Conservation (phyloP, 2,113 vertebrate genomes). For the Oxyura jamaicensis region DNA sequence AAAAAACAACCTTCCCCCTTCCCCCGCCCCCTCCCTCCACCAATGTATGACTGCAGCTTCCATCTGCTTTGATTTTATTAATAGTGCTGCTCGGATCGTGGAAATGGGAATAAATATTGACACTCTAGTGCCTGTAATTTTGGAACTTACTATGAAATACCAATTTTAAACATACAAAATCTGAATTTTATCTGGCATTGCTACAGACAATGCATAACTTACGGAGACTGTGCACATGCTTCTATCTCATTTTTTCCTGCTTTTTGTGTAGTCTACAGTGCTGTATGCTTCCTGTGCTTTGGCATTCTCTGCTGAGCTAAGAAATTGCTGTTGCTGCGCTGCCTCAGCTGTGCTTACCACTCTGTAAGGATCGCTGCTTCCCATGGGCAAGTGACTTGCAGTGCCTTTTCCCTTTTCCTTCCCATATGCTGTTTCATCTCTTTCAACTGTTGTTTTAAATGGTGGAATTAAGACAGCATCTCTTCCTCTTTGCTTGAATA, state of each 20-base stretch:
- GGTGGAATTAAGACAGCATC: background rate
- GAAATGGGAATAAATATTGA: slow-evolving; percentile 17
- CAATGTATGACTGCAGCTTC: background rate
- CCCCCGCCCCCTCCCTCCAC: background rate
- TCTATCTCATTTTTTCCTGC: background rate
- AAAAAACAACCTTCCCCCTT: background rate
- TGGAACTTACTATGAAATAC: background rate
- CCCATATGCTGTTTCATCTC: background rate
- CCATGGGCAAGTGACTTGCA: background rate
- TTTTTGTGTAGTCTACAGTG: background rate
- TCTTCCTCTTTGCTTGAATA: background rate
- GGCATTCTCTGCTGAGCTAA: background rate
- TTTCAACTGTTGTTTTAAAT: background rate
- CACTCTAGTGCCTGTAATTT: background rate
- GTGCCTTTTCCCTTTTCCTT: background rate
- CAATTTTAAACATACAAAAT: background rate
- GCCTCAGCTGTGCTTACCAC: background rate
- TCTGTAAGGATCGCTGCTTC: background rate
- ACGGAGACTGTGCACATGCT: background rate
- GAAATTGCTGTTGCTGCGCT: background rate
- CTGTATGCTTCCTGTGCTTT: background rate
- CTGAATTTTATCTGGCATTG: background rate
- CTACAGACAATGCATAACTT: background rate
- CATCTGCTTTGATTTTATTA: slow-evolving; percentile 39
- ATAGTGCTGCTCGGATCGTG: background rate